Percentiles rank a stretch among this genome's conserved stretches.
These are phyloP conservation scores for Marmota flaviventris DNA, from an alignment of 2,113 vertebrate species.

Conservation along the genomic window DNA sequence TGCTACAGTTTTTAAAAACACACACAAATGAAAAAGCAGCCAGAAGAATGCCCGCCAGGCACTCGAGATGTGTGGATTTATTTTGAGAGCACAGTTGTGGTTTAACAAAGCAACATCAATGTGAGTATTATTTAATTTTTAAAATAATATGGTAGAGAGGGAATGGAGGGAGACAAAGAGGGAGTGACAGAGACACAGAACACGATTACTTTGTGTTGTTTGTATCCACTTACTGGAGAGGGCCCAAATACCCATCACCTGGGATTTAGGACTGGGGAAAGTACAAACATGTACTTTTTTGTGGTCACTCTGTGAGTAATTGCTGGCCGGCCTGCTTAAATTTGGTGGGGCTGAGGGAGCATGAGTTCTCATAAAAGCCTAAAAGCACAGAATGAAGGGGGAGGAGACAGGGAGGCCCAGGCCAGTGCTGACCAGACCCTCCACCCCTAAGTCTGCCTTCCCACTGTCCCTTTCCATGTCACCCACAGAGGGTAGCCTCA, in stretches of 20 bases:
- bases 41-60: not conserved
- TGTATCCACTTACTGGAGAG: not conserved
- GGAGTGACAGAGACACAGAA: not conserved
- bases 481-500: not conserved
- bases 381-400: rapidly evolving
- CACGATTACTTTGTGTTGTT: not conserved
- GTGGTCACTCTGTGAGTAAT: not conserved
- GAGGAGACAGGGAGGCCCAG: not conserved
- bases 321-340: not conserved
- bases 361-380: not conserved
- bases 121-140: conserved; percentile 7
- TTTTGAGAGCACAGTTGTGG: conserved; percentile 38
- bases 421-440: not conserved
- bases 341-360: not conserved
- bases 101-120: conserved; percentile 49
- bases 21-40: not conserved
- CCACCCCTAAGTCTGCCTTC: too few relatives aligned
- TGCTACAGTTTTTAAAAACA: not conserved
- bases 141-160: not conserved
- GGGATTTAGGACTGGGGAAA: not conserved
- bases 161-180: not conserved
- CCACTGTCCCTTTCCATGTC: not conserved
- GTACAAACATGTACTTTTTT: not conserved
- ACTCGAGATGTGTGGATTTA: not conserved
- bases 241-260: not conserved